A percentile compares a stretch with the other conserved stretches of the same genome.
phyloP scores from a whole-genome alignment of 2,113 vertebrate genomes.

The Leucoraja erinaceus region DNA sequence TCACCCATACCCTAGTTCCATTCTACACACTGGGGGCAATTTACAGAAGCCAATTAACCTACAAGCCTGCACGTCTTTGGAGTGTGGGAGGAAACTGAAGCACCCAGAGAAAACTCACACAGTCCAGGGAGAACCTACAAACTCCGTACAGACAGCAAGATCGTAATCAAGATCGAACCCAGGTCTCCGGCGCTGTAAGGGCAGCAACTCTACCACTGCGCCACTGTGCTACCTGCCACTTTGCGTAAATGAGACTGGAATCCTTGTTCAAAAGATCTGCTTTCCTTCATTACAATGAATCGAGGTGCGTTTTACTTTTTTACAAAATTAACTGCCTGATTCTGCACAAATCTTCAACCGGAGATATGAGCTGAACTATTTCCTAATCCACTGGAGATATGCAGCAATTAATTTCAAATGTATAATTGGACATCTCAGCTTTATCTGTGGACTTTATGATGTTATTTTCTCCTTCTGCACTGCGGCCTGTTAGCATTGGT shows the following conservation, averaged over 20 bases:
- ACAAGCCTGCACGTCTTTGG: no score
- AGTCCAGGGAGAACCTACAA: no score
- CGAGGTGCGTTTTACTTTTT: neutral
- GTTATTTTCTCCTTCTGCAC: neutral
- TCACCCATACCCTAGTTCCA: no score
- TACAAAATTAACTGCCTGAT: neutral
- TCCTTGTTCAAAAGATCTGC: neutral
- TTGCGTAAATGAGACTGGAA: neutral
- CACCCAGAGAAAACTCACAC: no score
- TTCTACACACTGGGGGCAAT: no score
- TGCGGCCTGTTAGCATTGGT: neutral
- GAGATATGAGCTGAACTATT: neutral
- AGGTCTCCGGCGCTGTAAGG: no score
- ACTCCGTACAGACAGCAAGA: no score
- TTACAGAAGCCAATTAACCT: no score
- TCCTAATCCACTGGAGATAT: neutral
- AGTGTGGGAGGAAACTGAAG: no score
- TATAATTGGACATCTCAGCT: neutral
- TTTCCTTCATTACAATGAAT: neutral
- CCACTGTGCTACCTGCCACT: no score
- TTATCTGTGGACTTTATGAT: neutral
- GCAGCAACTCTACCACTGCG: no score
- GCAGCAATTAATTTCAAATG: neutral
- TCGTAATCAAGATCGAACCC: no score
- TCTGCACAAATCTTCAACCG: neutral